Conservation (phyloP, 2,113 vertebrate genomes). For the Dicaeum eximium region DNA sequence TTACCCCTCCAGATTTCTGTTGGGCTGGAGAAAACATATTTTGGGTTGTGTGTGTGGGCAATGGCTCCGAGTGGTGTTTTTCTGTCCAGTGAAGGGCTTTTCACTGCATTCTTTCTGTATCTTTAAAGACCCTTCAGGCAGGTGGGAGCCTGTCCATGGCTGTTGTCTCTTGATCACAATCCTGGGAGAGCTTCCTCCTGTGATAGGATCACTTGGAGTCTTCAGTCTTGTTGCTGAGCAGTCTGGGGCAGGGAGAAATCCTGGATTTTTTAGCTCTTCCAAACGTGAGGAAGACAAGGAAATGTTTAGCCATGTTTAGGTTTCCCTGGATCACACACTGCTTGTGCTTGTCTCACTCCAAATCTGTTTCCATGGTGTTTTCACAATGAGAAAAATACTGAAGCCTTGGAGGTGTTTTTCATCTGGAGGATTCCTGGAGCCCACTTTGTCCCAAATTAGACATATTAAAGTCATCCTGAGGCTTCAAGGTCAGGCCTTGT, state of each 20-base stretch:
- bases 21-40: background rate
- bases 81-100: background rate
- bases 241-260: background rate
- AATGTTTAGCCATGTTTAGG: background rate
- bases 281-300: background rate
- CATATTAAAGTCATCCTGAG: accelerated
- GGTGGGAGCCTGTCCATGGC: background rate
- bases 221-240: background rate
- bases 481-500: background rate
- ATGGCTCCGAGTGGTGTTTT: background rate
- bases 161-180: constrained; percentile 25
- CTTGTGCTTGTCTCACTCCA: background rate
- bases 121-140: background rate
- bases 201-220: constrained; percentile 47
- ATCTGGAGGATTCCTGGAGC: background rate
- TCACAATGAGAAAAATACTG: background rate
- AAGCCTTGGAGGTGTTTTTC: background rate
- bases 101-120: constrained; percentile 5
- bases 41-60: background rate
- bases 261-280: background rate
- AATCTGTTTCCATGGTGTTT: background rate
- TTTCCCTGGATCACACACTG: background rate
- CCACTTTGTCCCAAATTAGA: background rate
- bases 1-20: background rate
- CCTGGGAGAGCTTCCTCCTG: background rate